These are phyloP conservation scores for Etheostoma nigrum DNA, from an alignment of 2,797 vertebrate genomes.

Conservation along the genomic window DNA sequence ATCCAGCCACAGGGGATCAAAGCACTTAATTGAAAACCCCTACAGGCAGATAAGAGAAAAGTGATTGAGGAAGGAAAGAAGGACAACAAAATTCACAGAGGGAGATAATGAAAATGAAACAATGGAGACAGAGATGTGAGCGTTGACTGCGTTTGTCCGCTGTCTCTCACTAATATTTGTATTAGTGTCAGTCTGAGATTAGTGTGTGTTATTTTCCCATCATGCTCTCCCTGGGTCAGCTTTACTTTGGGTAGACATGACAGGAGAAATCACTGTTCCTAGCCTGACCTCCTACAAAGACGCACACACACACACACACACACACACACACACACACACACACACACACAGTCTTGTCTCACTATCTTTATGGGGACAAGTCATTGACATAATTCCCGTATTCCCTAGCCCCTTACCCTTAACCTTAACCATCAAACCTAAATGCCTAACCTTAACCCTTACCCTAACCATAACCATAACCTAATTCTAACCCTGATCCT, in stretches of 20 bases:
- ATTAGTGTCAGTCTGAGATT: neutral
- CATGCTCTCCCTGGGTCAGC: slow-evolving; percentile 20
- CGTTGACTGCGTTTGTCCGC: neutral
- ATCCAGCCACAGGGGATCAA: slow-evolving; percentile 9
- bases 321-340: neutral
- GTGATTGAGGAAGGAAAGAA: neutral
- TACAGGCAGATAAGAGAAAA: slow-evolving; percentile 2
- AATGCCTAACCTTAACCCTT: too few relatives aligned
- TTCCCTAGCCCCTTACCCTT: too few relatives aligned
- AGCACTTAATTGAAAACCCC: slow-evolving; percentile 26
- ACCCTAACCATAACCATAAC: too few relatives aligned
- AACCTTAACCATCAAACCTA: too few relatives aligned
- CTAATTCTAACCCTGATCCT: too few relatives aligned
- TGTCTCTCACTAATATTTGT: slow-evolving; percentile 23
- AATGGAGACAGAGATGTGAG: slow-evolving; percentile 1
- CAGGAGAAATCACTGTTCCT: slow-evolving; percentile 21
- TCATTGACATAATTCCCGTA: too few relatives aligned
- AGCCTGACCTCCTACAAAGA: slow-evolving; percentile 29
- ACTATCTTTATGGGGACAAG: too few relatives aligned
- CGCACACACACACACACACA: neutral
- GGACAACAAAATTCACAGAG: neutral
- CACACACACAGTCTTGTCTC: too few relatives aligned
- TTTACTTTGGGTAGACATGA: slow-evolving; percentile 66
- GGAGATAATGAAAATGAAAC: neutral
- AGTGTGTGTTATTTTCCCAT: slow-evolving; percentile 28